Evolutionary conservation across 1,140 invertebrate genomes (phyloP), one percentile per base, ranked within the genome.

Genomic region (Panagrolaimus sp.): DNA sequence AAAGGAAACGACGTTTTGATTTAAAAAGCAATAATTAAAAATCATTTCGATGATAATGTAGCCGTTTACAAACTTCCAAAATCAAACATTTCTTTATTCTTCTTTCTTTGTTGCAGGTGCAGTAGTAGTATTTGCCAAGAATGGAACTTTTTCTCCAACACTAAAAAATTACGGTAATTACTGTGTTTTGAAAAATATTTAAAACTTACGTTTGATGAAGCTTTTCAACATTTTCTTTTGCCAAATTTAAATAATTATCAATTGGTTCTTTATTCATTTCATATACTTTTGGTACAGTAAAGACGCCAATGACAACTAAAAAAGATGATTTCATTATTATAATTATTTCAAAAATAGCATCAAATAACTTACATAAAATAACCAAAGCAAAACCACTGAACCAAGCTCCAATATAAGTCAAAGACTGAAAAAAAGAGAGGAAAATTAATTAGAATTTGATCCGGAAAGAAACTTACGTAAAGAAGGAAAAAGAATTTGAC

Each of bases 191-290:
- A 32, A 6, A 44, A 12, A 58, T 77, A 9, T 0, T n/a, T 15
- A 58, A 65, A 10, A 28, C 38, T 73, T 65, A 73, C 84, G 83
- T 82, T 65, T 75, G 73, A 46, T 78, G 89, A 80, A 94, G 89
- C 83, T 94, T 91, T 83, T 91, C 75, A 26, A 76, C 44, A 28
- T 79, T 63, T 28, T 88, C 89, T 84, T 89, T 89, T 70, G 91
- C 91, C 83, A 95, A 84, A 80, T 91, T 90, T 75, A 96, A 85
- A 85, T 96, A 92, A 84, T 91, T 89, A 86, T 97, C 94, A 83
- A 97, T 94, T 85, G 94, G 92, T 79, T 90, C 88, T 87, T 97
- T 93, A 88, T 98, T 96, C 85, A 92, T 91, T 87, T 97, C 94
- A 84, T 98, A 97, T 28, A 96, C 89, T 87, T 96, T 97, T 28